Conservation (phyloP, 2,113 vertebrate genomes). For the Vanacampus margaritifer region DNA sequence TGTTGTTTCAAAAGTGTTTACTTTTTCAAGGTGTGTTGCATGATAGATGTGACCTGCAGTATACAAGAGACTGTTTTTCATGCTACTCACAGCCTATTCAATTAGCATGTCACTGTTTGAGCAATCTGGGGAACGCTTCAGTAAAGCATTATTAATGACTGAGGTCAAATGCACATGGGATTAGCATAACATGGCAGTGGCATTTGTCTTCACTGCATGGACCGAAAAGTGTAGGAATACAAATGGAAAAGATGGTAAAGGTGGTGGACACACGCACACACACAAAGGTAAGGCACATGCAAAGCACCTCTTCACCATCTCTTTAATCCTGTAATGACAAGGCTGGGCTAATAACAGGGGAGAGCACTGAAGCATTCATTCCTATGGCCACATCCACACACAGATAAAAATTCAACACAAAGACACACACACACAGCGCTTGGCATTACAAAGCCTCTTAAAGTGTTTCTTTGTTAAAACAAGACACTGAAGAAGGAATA, state of each 20-base stretch:
- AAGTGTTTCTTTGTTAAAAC: constrained; percentile 73
- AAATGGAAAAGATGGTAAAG: constrained; percentile 39
- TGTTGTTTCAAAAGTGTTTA: constrained; percentile 12
- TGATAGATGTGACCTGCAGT: constrained; percentile 43
- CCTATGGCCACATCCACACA: constrained; percentile 47
- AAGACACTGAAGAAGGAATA: constrained; percentile 39
- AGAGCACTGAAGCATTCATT: constrained; percentile 62
- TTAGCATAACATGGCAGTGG: constrained; percentile 31
- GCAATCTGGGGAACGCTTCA: constrained; percentile 33
- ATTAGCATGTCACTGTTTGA: constrained; percentile 50
- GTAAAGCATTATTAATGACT: constrained; percentile 50
- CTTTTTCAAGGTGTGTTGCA: neutral
- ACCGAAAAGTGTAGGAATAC: constrained; percentile 37
- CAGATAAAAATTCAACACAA: constrained; percentile 14
- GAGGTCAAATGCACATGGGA: constrained; percentile 58
- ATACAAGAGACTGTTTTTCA: constrained; percentile 36
- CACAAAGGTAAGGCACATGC: constrained; percentile 21
- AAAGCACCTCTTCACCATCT: constrained; percentile 43
- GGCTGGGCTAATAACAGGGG: constrained; percentile 74
- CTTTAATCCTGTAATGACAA: constrained; percentile 77
- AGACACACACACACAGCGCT: constrained; percentile 12
- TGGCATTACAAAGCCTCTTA: constrained; percentile 57
- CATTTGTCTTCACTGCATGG: constrained; percentile 44
- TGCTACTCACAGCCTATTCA: constrained; percentile 44
- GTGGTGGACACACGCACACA: constrained; percentile 17